Evolutionary conservation across 2,113 vertebrate genomes (phyloP).

Genomic region (Chionis minor): DNA sequence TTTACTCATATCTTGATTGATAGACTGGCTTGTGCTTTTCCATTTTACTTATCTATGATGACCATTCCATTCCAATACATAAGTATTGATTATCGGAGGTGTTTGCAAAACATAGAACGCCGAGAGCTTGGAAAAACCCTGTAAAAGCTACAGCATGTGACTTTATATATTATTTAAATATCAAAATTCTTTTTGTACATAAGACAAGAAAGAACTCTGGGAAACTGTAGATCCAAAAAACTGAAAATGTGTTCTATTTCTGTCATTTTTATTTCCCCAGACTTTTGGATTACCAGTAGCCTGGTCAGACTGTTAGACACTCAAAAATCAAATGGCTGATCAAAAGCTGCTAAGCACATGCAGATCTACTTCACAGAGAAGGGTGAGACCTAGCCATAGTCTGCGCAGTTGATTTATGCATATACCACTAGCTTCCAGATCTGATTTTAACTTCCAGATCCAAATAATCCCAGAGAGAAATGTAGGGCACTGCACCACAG

Average conservation of each 20-base stretch:
- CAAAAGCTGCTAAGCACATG: background rate
- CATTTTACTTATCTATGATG: background rate
- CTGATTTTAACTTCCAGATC: background rate
- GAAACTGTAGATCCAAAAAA: background rate
- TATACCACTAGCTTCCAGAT: background rate
- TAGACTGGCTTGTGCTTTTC: background rate
- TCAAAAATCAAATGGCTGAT: background rate
- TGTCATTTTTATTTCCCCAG: background rate
- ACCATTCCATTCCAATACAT: background rate
- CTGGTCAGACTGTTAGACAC: background rate
- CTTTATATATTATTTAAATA: background rate
- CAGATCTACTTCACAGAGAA: background rate
- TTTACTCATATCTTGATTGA: background rate
- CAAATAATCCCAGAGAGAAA: background rate
- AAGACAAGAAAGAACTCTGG: background rate
- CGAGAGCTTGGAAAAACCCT: background rate
- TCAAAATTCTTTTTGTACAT: fast-evolving
- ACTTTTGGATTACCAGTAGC: background rate
- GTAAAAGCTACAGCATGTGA: background rate
- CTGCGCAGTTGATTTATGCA: background rate
- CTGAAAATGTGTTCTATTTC: background rate
- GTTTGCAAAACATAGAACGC: background rate
- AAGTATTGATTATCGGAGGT: background rate
- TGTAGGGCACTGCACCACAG: background rate
- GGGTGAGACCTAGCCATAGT: fast-evolving